Base-by-base conservation (phyloP, 2,797 vertebrate genomes). In the Apodemus agrarius region DNA sequence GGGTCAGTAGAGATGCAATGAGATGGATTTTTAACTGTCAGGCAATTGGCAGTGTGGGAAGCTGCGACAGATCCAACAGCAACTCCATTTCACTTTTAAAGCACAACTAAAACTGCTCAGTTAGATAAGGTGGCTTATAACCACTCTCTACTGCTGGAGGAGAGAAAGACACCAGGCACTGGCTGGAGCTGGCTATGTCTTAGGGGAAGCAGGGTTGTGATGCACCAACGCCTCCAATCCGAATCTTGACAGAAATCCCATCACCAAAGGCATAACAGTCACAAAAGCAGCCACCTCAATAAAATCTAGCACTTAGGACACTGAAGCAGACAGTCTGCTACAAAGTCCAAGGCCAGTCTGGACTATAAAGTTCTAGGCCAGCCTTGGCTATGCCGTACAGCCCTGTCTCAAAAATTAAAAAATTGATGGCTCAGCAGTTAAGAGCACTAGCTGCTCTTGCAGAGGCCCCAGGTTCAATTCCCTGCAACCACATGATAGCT, bases 131-230 rank as follows among this genome's bases (percentile, higher is more conserved):
- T 31, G 8, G 74, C 22, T 67, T 31, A 34, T 19, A 61, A 10
- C 16, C 11, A 75, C 98, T 97, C 98, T 94, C 98, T 98, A 46
- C 96, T 67, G 98, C 85, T 76, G 31, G 2, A 17, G 24, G 0
- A 72, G 72, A 92, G 92, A 97, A 95, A 37, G 93, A 80, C 93
- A 90, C n/a, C 54, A 13, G 83, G 21, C 59, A 21, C 14, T 4
- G 6, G 16, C 61, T 7, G 17, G 37, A 90, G 52, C 4, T 37
- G 43, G 43, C 75, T 17, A 16, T 4, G 63, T 43, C 37, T 37
- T 24, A 49, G 29, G 14, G 16, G 29, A 21, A 40, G 19, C 14
- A 5, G 29, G 49, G 11, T 26, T 72, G 65, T 54, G 67, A 87
- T 17, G 22, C 63, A 93, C 24, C 67, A 72, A 19, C 9, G 14